Evolutionary conservation across 1,140 invertebrate species (phyloP).

Genomic region (Drosophila sp.): DNA sequence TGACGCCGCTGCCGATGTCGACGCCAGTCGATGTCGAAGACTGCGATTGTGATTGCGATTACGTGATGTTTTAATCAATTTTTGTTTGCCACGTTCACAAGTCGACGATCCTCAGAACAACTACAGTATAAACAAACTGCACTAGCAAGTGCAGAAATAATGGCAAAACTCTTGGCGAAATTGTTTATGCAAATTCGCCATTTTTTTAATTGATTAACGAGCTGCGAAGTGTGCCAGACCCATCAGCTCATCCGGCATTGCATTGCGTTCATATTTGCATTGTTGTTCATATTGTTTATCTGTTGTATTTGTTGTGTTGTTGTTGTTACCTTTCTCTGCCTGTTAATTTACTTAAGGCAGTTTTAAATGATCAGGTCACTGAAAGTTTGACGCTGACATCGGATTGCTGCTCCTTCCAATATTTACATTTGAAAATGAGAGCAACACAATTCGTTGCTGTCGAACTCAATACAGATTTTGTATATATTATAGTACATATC

Average conservation of each 20-base stretch:
- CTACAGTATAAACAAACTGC: constrained; percentile 61
- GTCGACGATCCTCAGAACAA: constrained; percentile 3
- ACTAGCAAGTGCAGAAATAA: constrained; percentile 62
- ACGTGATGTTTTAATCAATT: constrained; percentile 82
- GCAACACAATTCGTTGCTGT: too few species aligned
- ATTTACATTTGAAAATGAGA: too few species aligned
- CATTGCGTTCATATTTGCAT: not conserved
- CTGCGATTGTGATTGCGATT: constrained; percentile 58
- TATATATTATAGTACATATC: too few species aligned
- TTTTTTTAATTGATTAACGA: constrained; percentile 71
- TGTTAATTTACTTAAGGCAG: constrained; percentile 20
- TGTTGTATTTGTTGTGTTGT: too few species aligned
- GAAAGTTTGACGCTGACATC: not conserved
- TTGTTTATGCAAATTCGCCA: constrained; percentile 71
- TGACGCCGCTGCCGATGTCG: constrained; percentile 27
- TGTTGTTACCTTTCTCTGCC: constrained; percentile 3
- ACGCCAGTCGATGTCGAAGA: constrained; percentile 13
- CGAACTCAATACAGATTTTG: too few species aligned
- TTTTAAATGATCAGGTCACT: constrained; percentile 4
- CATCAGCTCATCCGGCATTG: constrained; percentile 18
- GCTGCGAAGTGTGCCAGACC: constrained; percentile 53
- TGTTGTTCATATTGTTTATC: constrained; percentile 17
- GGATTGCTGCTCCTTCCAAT: too few species aligned
- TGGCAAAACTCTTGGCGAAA: constrained; percentile 44
- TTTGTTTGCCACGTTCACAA: constrained; percentile 57